Evolutionary conservation across 2,113 vertebrate species (phyloP).

Genomic region (Lepisosteus oculatus): DNA sequence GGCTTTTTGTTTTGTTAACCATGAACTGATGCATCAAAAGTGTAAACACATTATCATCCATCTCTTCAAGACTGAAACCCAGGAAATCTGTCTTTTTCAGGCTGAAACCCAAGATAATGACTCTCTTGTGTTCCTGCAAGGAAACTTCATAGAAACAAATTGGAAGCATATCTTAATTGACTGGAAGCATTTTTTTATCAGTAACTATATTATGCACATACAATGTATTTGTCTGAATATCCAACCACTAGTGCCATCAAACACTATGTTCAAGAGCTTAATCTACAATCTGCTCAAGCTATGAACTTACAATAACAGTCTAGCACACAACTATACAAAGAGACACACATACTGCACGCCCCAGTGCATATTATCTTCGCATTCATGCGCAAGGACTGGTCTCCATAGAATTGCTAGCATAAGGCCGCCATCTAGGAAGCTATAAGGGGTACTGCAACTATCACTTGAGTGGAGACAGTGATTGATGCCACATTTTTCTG

Average conservation of each 20-base stretch:
- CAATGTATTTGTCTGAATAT: constrained; percentile 36
- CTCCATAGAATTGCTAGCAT: constrained; percentile 45
- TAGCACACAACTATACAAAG: constrained; percentile 1
- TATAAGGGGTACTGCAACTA: constrained; percentile 36
- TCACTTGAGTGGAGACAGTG: constrained; percentile 8
- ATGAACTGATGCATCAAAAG: not conserved
- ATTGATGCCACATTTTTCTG: constrained; percentile 25
- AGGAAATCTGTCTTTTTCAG: not conserved
- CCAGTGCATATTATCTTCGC: not conserved
- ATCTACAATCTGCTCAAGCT: constrained; percentile 35
- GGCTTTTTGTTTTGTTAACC: not conserved
- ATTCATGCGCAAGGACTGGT: constrained; percentile 24
- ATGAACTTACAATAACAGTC: constrained; percentile 29
- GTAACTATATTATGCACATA: constrained; percentile 21
- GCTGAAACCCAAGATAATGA: constrained; percentile 25
- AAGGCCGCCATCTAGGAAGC: constrained; percentile 64
- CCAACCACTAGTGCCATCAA: constrained; percentile 40
- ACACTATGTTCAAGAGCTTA: constrained; percentile 41
- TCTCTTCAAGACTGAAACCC: not conserved
- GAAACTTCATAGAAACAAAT: constrained; percentile 42
- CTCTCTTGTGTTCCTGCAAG: constrained; percentile 35
- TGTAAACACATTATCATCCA: not conserved
- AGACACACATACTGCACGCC: constrained; percentile 1
- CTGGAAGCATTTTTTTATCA: constrained; percentile 43
- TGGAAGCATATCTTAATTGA: constrained; percentile 35